These are phyloP conservation scores for Pogoniulus pusillus DNA, from an alignment of 2,797 vertebrate species.

Conservation along the genomic window DNA sequence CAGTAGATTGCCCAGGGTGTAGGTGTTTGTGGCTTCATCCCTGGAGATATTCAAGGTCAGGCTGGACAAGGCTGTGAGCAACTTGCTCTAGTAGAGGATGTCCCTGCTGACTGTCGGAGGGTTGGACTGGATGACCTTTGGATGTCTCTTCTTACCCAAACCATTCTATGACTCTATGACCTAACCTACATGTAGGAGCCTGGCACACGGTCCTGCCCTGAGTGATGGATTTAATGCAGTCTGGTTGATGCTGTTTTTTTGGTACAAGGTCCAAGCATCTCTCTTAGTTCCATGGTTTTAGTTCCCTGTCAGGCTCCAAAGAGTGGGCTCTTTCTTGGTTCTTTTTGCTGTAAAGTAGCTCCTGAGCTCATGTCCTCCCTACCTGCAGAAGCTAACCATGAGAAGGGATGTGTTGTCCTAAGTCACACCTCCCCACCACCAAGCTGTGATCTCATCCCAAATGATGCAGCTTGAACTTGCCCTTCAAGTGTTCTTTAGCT, in stretches of 20 bases:
- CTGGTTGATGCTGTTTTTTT: neutral
- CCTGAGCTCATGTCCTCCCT: neutral
- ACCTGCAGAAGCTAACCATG: neutral
- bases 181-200: neutral
- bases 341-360: neutral
- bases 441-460: neutral
- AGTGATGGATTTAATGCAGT: neutral
- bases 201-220: neutral
- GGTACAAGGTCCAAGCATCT: neutral
- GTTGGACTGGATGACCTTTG: too few relatives aligned
- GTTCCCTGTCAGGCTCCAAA: neutral
- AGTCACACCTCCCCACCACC: rapidly evolving
- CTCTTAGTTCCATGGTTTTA: neutral
- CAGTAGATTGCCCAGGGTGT: too few relatives aligned
- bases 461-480: neutral
- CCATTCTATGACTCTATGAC: neutral
- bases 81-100: too few relatives aligned
- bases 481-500: neutral
- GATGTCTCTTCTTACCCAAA: too few relatives aligned
- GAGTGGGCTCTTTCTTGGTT: neutral
- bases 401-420: neutral
- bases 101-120: too few relatives aligned
- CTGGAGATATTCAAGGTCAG: too few relatives aligned
- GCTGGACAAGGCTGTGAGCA: too few relatives aligned
- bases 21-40: too few relatives aligned